These are phyloP conservation scores for Zaprionus lachaisei DNA, from an alignment of 1,140 invertebrate species.

Conservation along the genomic window DNA sequence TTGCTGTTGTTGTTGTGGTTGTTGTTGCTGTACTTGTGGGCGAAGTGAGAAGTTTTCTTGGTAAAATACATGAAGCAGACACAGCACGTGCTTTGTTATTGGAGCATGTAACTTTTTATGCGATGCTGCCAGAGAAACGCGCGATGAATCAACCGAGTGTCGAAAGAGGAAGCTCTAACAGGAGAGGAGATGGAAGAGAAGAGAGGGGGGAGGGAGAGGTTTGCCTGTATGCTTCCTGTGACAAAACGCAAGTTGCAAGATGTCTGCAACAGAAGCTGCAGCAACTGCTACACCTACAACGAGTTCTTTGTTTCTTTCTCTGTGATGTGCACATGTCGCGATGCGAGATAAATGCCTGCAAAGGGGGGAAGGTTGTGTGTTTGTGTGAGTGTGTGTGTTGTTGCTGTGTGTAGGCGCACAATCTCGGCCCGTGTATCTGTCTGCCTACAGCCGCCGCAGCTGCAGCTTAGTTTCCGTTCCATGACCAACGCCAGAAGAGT, in stretches of 20 bases:
- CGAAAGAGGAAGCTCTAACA: conserved; percentile 20
- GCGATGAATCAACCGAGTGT: conserved; percentile 69
- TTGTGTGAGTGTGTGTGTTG: conserved; percentile 1
- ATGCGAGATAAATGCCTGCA: conserved; percentile 55
- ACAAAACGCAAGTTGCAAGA: conserved; percentile 39
- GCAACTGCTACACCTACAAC: conserved; percentile 55
- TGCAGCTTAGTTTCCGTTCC: conserved; percentile 53
- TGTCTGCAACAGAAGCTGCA: conserved; percentile 14
- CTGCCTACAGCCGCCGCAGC: conserved; percentile 24
- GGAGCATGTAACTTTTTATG: conserved; percentile 68
- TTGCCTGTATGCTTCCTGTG: conserved; percentile 52
- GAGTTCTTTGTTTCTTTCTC: conserved; percentile 40
- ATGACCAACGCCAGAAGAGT: conserved; percentile 54
- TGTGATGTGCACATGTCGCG: conserved; percentile 47
- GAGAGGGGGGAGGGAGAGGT: background rate
- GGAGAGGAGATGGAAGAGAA: background rate
- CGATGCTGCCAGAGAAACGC: conserved; percentile 35
- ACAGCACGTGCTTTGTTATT: conserved; percentile 66
- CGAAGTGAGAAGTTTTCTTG: conserved; percentile 41
- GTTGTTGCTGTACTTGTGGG: conserved; percentile 39
- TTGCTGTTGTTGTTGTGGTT: conserved; percentile 49
- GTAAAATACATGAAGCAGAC: conserved; percentile 50
- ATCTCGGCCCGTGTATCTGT: conserved; percentile 41
- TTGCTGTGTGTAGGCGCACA: conserved; percentile 17
- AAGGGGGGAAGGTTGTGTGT: background rate